Conservation (phyloP, 2,888 invertebrate species). For the Pardosa pseudoannulata region DNA sequence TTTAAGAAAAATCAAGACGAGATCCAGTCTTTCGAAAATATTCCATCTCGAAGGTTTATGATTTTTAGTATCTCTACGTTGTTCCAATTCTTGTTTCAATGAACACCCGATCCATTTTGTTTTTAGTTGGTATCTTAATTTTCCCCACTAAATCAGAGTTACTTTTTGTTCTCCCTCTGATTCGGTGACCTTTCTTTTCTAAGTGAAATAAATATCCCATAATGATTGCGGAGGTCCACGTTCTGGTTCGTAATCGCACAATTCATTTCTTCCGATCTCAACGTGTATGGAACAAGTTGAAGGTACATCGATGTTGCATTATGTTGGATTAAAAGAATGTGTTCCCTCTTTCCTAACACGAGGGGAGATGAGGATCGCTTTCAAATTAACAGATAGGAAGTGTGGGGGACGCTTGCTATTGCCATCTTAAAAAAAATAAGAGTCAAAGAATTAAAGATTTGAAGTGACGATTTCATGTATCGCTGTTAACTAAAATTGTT, state of each 20-base stretch:
- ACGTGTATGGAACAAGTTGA: neutral
- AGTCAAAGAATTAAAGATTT: neutral
- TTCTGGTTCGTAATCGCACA: neutral
- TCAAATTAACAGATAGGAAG: neutral
- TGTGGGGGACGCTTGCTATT: neutral
- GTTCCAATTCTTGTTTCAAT: no score
- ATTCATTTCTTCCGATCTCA: neutral
- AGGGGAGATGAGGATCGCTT: no score
- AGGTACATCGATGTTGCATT: conserved; percentile 13
- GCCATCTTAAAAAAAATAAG: neutral
- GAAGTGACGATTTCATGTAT: neutral
- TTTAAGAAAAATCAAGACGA: no score
- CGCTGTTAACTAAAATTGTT: neutral
- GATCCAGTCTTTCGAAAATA: no score
- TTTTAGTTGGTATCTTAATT: no score
- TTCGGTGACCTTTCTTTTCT: no score
- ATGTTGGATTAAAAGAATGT: neutral
- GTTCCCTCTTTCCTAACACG: no score
- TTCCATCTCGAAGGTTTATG: no score
- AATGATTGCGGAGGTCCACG: neutral
- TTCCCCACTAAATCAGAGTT: no score
- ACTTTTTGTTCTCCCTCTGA: neutral
- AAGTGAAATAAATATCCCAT: conserved; percentile 5
- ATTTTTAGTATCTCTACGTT: no score
- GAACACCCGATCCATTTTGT: no score